phyloP scores from a whole-genome alignment of 2,113 vertebrate species.

The Heliornis fulica region DNA sequence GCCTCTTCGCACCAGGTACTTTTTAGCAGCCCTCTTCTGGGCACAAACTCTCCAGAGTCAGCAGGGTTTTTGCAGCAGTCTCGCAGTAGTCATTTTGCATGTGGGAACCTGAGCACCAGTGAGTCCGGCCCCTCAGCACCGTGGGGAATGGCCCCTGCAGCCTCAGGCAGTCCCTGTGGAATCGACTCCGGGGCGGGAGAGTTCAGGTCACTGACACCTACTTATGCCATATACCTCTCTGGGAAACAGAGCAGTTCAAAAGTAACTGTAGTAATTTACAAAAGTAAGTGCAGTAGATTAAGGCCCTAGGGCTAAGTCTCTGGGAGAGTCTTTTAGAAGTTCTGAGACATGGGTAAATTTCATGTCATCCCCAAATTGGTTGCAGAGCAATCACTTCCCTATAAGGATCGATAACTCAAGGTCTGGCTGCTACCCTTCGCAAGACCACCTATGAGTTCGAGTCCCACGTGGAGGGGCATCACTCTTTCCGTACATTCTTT shows the following conservation, averaged over 20 bases:
- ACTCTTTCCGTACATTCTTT: constrained; percentile 45
- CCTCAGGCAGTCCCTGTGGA: background rate
- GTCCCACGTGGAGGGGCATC: background rate
- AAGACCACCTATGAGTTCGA: constrained; percentile 3
- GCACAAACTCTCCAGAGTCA: background rate
- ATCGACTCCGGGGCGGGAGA: background rate
- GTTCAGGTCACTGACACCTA: background rate
- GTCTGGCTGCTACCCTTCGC: background rate
- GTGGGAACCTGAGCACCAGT: background rate
- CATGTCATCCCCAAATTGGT: background rate
- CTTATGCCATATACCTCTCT: background rate
- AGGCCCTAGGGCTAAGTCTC: background rate
- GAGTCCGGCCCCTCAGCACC: background rate
- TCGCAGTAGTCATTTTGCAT: background rate
- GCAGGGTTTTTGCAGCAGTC: background rate
- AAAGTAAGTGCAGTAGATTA: too few species aligned
- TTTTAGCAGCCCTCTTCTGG: background rate
- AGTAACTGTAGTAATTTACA: too few species aligned
- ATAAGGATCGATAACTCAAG: background rate
- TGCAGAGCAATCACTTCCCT: background rate
- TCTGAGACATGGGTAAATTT: background rate
- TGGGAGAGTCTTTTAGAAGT: background rate
- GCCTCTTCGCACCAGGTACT: background rate
- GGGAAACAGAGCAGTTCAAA: background rate
- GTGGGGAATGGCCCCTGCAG: background rate